These are phyloP conservation scores for Carterocephalus palaemon DNA, from an alignment of 2,888 invertebrate genomes.

Conservation along the genomic window DNA sequence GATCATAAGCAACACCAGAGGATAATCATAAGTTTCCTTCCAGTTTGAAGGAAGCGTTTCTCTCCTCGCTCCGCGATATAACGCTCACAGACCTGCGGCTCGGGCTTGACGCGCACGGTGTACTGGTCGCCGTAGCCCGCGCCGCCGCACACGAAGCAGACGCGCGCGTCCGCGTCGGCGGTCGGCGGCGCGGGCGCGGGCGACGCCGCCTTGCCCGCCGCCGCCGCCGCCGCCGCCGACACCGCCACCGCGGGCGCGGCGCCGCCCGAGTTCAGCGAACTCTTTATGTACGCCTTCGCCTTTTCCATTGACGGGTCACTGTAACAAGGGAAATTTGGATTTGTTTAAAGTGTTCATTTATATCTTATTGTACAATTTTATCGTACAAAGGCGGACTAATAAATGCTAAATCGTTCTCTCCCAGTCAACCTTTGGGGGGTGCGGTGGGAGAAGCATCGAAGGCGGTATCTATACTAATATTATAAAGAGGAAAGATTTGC, in stretches of 20 bases:
- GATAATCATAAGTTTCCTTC: too few relatives aligned
- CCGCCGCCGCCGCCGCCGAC: constrained; percentile 48
- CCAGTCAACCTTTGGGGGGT: too few relatives aligned
- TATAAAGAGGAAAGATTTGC: too few relatives aligned
- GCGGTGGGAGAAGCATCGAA: too few relatives aligned
- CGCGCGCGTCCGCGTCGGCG: constrained; percentile 58
- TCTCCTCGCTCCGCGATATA: too few relatives aligned
- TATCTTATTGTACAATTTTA: too few relatives aligned
- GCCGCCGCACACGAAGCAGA: constrained; percentile 85
- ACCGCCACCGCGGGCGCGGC: constrained; percentile 76
- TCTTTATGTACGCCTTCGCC: constrained; percentile 85
- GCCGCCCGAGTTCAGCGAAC: constrained; percentile 80
- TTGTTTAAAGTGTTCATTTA: too few relatives aligned
- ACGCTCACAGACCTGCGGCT: constrained; percentile 52
- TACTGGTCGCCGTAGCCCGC: constrained; percentile 84
- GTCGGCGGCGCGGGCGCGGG: constrained; percentile 60
- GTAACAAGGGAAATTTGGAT: constrained; percentile 27
- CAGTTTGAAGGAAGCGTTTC: too few relatives aligned
- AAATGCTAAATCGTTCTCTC: too few relatives aligned
- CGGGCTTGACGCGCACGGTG: constrained; percentile 79
- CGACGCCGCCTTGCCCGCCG: constrained; percentile 82
- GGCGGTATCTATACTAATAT: too few relatives aligned
- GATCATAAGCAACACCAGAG: too few relatives aligned
- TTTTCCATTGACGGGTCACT: constrained; percentile 76
- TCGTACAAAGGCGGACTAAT: too few relatives aligned